phyloP scores from a whole-genome alignment of 2,797 vertebrate genomes.

The Borostomias antarcticus region DNA sequence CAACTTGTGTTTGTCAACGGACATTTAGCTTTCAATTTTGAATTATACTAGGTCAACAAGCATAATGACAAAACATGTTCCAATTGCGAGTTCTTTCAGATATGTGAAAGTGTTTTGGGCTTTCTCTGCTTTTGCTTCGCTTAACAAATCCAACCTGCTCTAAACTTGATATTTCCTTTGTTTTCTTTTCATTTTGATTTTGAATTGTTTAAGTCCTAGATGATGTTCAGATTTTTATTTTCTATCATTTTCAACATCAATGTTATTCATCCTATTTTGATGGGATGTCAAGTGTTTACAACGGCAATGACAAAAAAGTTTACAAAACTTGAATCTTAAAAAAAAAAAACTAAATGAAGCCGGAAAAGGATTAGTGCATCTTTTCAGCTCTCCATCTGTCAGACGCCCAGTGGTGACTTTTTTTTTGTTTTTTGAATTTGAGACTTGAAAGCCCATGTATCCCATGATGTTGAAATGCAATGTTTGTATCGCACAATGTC shows the following conservation, averaged over 20 bases:
- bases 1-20: conserved; percentile 55
- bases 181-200: conserved; percentile 48
- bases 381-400: conserved; percentile 68
- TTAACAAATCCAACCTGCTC: conserved; percentile 57
- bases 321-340: conserved; percentile 83
- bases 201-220: conserved; percentile 57
- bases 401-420: conserved; percentile 75
- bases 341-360: conserved; percentile 70
- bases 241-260: conserved; percentile 69
- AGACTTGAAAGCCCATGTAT: conserved; percentile 86
- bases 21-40: conserved; percentile 56
- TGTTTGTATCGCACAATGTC: conserved; percentile 84
- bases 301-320: conserved; percentile 75
- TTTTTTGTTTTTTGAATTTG: conserved; percentile 76
- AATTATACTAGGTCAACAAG: conserved; percentile 62
- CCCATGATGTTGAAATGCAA: conserved; percentile 79
- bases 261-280: conserved; percentile 68
- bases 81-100: conserved; percentile 44
- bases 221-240: conserved; percentile 64
- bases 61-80: conserved; percentile 53
- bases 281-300: conserved; percentile 82
- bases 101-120: conserved; percentile 55
- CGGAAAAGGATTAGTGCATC: conserved; percentile 69
- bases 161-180: conserved; percentile 56
- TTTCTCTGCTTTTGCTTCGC: conserved; percentile 60